phyloP scores from a whole-genome alignment of 2,113 vertebrate genomes.

The Ariopsis seemanni region DNA sequence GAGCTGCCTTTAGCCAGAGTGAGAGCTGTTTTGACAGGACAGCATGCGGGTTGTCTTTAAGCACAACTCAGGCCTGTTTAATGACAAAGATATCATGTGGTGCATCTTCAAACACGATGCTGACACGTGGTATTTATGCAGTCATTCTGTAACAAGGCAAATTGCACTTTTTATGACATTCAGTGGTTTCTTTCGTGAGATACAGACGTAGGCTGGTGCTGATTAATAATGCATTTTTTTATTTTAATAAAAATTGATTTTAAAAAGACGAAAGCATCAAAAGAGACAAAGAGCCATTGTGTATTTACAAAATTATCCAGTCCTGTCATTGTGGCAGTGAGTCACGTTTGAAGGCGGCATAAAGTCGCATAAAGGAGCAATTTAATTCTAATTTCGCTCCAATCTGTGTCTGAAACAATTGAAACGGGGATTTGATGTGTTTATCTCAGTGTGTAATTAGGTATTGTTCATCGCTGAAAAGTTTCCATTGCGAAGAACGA shows the following conservation, averaged over 20 bases:
- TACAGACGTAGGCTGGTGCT: constrained; percentile 72
- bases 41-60: constrained; percentile 68
- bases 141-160: constrained; percentile 76
- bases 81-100: constrained; percentile 85
- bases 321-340: constrained; percentile 73
- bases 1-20: constrained; percentile 52
- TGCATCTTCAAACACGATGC: constrained; percentile 80
- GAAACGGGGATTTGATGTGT: constrained; percentile 64
- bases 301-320: constrained; percentile 74
- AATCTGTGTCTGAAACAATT: constrained; percentile 72
- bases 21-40: constrained; percentile 77
- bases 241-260: constrained; percentile 61
- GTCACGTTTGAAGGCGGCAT: constrained; percentile 71
- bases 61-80: constrained; percentile 73
- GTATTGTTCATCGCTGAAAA: constrained; percentile 59
- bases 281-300: constrained; percentile 77
- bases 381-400: constrained; percentile 70
- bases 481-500: constrained; percentile 51
- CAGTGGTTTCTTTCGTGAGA: constrained; percentile 73
- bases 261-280: constrained; percentile 69
- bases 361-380: constrained; percentile 66
- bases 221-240: constrained; percentile 72
- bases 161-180: constrained; percentile 72
- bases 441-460: constrained; percentile 63
- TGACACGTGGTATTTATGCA: constrained; percentile 82